Conservation (phyloP, 2,888 invertebrate species). For the Polyommatus iphigenia region DNA sequence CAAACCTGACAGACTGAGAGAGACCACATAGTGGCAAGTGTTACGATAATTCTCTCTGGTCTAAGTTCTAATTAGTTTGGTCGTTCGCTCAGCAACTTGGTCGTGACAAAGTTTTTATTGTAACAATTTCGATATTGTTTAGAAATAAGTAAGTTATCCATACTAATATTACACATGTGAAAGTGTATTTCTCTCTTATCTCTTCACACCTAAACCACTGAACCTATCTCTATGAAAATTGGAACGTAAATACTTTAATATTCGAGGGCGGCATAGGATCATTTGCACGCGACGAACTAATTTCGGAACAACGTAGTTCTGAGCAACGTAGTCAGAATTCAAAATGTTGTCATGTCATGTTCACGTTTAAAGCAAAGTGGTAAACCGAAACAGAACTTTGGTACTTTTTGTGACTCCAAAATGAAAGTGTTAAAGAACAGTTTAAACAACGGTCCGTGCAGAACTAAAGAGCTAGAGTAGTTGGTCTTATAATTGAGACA, state of each 20-base stretch:
- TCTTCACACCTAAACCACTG: too few species aligned
- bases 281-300: too few species aligned
- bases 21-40: neutral
- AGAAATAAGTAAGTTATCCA: too few species aligned
- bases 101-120: too few species aligned
- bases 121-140: too few species aligned
- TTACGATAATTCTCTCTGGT: neutral
- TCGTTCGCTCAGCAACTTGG: neutral
- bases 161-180: too few species aligned
- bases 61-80: neutral
- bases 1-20: slow-evolving; percentile 17
- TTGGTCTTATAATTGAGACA: neutral
- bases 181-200: too few species aligned
- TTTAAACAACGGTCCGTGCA: slow-evolving; percentile 14
- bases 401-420: neutral
- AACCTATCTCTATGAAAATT: too few species aligned
- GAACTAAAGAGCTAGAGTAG: slow-evolving; percentile 8
- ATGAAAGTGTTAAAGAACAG: neutral
- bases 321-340: too few species aligned
- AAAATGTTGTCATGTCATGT: neutral
- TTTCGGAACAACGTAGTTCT: too few species aligned
- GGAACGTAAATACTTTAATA: too few species aligned
- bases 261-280: too few species aligned
- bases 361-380: neutral
- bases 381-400: neutral